A percentile compares a stretch with the other conserved stretches of the same genome.
Conservation (phyloP, 2,888 invertebrate genomes). For the Frankliniella intonsa region DNA sequence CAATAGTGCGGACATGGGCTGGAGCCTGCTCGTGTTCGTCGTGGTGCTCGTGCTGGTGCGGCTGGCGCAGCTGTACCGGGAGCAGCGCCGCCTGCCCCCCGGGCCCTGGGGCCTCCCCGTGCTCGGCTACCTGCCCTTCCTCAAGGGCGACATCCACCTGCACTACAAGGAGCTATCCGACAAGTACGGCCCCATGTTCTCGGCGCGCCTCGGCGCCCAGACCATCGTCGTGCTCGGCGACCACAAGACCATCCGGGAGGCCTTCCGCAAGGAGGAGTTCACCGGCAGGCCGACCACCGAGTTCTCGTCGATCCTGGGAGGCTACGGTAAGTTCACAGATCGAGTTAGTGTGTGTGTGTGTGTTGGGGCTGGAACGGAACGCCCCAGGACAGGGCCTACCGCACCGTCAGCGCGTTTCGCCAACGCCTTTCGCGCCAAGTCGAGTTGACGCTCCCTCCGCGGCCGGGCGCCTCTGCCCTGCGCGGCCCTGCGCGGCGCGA, state of each 20-base stretch:
- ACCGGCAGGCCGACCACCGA: conserved; percentile 83
- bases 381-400: no score
- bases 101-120: conserved; percentile 85
- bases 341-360: conserved; percentile 33
- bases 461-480: conserved; percentile 34
- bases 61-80: conserved; percentile 21
- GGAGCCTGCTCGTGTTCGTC: conserved; percentile 18
- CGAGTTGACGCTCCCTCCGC: background rate
- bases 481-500: conserved; percentile 35
- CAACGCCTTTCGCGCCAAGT: no score
- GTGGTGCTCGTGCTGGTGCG: conserved; percentile 31
- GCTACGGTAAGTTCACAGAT: conserved; percentile 73
- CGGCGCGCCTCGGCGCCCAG: conserved; percentile 74
- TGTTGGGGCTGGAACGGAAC: conserved; percentile 31
- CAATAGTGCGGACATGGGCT: background rate
- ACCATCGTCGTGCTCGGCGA: conserved; percentile 81
- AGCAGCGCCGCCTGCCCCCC: conserved; percentile 59
- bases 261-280: conserved; percentile 80
- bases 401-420: no score
- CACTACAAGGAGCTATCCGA: conserved; percentile 71
- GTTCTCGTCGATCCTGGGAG: conserved; percentile 78
- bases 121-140: conserved; percentile 75
- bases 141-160: conserved; percentile 68
- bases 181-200: conserved; percentile 76
- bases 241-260: conserved; percentile 77